A percentile compares a stretch with the other conserved stretches of the same genome.
phyloP scores from a whole-genome alignment of 2,797 vertebrate species.

The Phalloptychus januarius region DNA sequence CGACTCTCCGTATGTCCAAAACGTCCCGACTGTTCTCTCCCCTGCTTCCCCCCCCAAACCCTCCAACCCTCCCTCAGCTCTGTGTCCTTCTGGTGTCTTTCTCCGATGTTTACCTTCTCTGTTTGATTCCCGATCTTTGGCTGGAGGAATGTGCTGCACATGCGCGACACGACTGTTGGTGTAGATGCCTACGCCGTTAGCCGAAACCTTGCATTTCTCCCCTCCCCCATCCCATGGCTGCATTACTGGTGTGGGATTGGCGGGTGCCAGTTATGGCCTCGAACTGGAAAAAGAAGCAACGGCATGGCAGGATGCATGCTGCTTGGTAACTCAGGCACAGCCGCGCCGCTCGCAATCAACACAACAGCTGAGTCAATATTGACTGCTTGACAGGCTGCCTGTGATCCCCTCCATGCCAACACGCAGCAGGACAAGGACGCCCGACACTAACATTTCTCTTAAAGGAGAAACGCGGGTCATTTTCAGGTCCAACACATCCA shows the following conservation, averaged over 20 bases:
- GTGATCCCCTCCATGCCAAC: conserved; percentile 57
- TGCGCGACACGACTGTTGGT: conserved; percentile 17
- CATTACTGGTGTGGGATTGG: conserved; percentile 25
- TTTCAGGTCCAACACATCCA: conserved; percentile 53
- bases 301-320: conserved; percentile 59
- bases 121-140: conserved; percentile 55
- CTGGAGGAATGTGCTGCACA: conserved; percentile 58
- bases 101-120: conserved; percentile 45
- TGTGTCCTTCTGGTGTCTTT: conserved; percentile 36
- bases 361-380: conserved; percentile 84
- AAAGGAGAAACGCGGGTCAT: conserved; percentile 47
- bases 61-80: conserved; percentile 9
- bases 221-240: conserved; percentile 14
- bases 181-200: conserved; percentile 32
- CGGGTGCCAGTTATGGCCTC: conserved; percentile 27
- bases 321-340: conserved; percentile 57
- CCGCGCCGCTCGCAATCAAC: conserved; percentile 58
- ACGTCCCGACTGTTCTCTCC: conserved; percentile 44
- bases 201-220: conserved; percentile 27
- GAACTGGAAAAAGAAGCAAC: conserved; percentile 15
- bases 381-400: conserved; percentile 70
- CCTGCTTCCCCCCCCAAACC: background rate
- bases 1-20: conserved; percentile 64
- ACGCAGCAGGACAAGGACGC: conserved; percentile 66
- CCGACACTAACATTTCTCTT: conserved; percentile 54